phyloP scores from a whole-genome alignment of 2,797 vertebrate species.

The Carapus acus region DNA sequence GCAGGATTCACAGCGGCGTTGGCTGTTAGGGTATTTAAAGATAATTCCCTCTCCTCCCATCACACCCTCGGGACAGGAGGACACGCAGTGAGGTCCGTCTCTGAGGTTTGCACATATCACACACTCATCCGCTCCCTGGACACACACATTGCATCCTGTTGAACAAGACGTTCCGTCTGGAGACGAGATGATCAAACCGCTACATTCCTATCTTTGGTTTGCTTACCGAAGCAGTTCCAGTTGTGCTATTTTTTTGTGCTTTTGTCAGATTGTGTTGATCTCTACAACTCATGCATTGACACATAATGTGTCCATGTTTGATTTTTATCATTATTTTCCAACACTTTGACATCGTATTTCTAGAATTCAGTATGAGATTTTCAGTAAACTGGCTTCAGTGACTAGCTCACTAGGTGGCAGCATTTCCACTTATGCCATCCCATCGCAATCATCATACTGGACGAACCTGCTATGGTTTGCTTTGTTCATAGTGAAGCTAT shows the following conservation, averaged over 20 bases:
- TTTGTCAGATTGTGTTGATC: no score
- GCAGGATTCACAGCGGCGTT: slow-evolving; percentile 79
- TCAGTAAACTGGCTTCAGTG: no score
- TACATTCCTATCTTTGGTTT: no score
- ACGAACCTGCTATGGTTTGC: slow-evolving; percentile 4
- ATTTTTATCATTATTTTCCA: no score
- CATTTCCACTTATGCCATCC: neutral
- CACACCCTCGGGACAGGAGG: slow-evolving; percentile 82
- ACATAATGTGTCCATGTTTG: no score
- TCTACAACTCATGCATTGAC: no score
- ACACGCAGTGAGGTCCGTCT: slow-evolving; percentile 90
- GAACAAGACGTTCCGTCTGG: neutral
- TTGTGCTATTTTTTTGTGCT: no score
- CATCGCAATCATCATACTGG: neutral
- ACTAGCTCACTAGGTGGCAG: slow-evolving; percentile 34
- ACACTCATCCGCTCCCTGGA: slow-evolving; percentile 85
- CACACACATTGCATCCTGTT: no score
- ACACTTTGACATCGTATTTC: no score
- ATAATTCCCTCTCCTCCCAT: slow-evolving; percentile 83
- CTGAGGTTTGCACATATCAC: slow-evolving; percentile 74
- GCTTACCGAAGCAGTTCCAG: no score
- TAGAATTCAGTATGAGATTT: no score
- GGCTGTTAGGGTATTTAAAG: slow-evolving; percentile 82
- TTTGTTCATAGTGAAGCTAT: neutral
- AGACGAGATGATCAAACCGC: neutral